Evolutionary conservation across 2,797 vertebrate genomes (phyloP).

Genomic region (Enteromius fasciolatus): DNA sequence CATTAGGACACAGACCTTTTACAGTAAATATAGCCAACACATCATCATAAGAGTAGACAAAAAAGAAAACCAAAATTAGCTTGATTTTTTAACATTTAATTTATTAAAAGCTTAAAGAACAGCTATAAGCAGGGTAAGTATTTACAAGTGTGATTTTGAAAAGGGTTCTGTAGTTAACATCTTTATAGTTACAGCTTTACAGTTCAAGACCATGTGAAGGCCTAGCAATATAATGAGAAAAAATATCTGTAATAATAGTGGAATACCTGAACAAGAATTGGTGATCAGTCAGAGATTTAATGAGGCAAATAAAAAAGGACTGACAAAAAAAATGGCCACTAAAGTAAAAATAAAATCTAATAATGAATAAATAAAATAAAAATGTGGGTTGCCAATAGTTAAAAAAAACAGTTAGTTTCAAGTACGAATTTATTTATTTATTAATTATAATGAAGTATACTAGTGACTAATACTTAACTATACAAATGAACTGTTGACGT

Average conservation of each 20-base stretch:
- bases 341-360: background rate
- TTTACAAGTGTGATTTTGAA: background rate
- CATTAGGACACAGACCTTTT: background rate
- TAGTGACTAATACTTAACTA: background rate
- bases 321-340: background rate
- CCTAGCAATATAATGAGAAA: background rate
- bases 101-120: background rate
- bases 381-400: background rate
- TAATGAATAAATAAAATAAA: background rate
- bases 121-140: background rate
- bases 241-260: background rate
- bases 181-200: background rate
- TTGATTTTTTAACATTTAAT: background rate
- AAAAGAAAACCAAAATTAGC: background rate
- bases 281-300: background rate
- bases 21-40: background rate
- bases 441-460: background rate
- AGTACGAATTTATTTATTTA: no score
- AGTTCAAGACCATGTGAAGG: background rate
- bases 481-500: background rate
- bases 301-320: background rate
- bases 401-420: background rate
- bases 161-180: background rate
- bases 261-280: background rate
- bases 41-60: background rate